Base-by-base conservation (phyloP, 2,888 invertebrate species). In the Peribatodes rhomboidaria region DNA sequence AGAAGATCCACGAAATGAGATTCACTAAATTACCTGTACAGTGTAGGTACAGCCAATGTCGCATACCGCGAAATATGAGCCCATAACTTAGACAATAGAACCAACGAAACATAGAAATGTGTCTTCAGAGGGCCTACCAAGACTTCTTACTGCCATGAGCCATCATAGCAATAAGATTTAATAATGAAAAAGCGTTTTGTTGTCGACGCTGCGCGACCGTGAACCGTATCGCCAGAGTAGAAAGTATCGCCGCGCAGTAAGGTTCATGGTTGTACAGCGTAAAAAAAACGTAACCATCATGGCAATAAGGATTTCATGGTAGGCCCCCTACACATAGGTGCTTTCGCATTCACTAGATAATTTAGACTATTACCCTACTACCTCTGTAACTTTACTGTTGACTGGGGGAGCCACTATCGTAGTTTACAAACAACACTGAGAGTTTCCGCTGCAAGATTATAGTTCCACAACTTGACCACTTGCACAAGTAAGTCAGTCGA, bases 51-150 rank as follows among this genome's bases (percentile, higher is more conserved):
- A 35, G 13, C 13, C 35, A 14, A 14, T n/a, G 27, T 8, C 22
- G 22, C 9, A 14, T 27, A 4, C 27, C 27, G 14, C 9, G 35
- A 35, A 35, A 50, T 50, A 50, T 50, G 50, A 20, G 50, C 18
- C 33, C 50, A 35, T 50, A 50, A 50, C 50, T 50, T 50, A 50
- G 16, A 50, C 18, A 50, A 35, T 35, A 35, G 50, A 35, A 50
- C 35, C 16, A 1, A 49, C 33, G 18, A 35, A 13, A 50, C 18
- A 35, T 49, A 33, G 35, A 50, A 50, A 50, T 35, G 50, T 33
- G 10, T 50, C 18, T 50, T 49, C 49, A 49, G 22, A 31, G n/a
- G n/a, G n/a, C n/a, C n/a, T n/a, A n/a, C n/a, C n/a, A n/a, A n/a
- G n/a, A n/a, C n/a, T n/a, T n/a, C n/a, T n/a, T n/a, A n/a, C n/a